Evolutionary conservation across 2,113 vertebrate genomes (phyloP).

Genomic region (Ochotona curzoniae): DNA sequence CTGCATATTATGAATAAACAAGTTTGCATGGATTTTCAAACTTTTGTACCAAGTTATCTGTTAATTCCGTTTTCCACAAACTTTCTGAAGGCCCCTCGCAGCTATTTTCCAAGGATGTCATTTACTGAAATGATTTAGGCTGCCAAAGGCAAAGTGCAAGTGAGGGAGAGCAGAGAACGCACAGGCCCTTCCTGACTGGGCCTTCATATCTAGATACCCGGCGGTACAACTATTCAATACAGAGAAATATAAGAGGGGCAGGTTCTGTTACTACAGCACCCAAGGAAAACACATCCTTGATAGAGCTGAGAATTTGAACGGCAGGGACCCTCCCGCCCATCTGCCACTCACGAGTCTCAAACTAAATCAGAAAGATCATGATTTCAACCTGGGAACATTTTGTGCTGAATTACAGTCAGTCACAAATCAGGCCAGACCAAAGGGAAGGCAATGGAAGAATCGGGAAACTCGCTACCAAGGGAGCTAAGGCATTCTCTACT

Average conservation of each 20-base stretch:
- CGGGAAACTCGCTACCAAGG: neutral
- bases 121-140: constrained; percentile 30
- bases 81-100: neutral
- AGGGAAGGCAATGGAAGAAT: neutral
- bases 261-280: neutral
- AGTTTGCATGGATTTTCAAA: no score
- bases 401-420: neutral
- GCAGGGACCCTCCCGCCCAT: neutral
- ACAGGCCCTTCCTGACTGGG: neutral
- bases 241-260: neutral
- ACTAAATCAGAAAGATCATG: constrained; percentile 5
- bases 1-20: no score
- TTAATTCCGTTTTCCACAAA: no score
- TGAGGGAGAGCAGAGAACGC: neutral
- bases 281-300: constrained; percentile 18
- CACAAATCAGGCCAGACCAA: neutral
- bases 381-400: constrained; percentile 29
- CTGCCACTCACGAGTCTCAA: constrained; percentile 36
- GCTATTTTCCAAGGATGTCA: neutral
- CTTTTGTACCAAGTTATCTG: no score
- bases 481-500: neutral
- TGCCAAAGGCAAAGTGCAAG: neutral
- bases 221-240: neutral
- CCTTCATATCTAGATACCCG: neutral
- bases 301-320: constrained; percentile 11